Evolutionary conservation across 1,140 invertebrate species (phyloP).

Genomic region (Rhynchophorus ferrugineus): DNA sequence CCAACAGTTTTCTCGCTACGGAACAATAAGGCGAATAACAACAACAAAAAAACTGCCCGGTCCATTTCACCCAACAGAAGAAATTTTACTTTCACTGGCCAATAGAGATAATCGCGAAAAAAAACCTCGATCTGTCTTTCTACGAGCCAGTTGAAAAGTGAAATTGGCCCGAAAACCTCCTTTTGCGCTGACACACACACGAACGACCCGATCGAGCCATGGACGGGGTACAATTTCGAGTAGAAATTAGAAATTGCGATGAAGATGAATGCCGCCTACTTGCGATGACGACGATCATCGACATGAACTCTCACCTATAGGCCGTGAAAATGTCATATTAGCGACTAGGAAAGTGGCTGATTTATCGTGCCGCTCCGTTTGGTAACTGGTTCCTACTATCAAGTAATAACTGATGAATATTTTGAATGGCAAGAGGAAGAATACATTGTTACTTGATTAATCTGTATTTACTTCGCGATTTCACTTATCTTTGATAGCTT

Average conservation of each 20-base stretch:
- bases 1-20: background rate
- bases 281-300: too few relatives aligned
- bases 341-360: background rate
- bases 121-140: constrained; percentile 11
- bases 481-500: too few relatives aligned
- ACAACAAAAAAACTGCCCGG: background rate
- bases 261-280: background rate
- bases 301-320: background rate
- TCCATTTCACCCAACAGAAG: constrained; percentile 12
- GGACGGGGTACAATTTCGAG: background rate
- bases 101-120: constrained; percentile 14
- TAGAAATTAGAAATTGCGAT: background rate
- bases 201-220: constrained; percentile 1
- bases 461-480: too few relatives aligned
- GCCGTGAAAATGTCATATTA: background rate
- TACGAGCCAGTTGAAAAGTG: constrained; percentile 12
- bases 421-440: too few relatives aligned
- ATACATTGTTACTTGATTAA: too few relatives aligned
- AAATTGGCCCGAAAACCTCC: constrained; percentile 18
- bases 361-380: background rate
- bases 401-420: too few relatives aligned
- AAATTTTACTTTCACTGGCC: constrained; percentile 20
- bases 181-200: constrained; percentile 2
- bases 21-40: background rate
- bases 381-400: background rate